These are phyloP conservation scores for Ischnura elegans DNA, from an alignment of 2,888 invertebrate species.

Conservation along the genomic window DNA sequence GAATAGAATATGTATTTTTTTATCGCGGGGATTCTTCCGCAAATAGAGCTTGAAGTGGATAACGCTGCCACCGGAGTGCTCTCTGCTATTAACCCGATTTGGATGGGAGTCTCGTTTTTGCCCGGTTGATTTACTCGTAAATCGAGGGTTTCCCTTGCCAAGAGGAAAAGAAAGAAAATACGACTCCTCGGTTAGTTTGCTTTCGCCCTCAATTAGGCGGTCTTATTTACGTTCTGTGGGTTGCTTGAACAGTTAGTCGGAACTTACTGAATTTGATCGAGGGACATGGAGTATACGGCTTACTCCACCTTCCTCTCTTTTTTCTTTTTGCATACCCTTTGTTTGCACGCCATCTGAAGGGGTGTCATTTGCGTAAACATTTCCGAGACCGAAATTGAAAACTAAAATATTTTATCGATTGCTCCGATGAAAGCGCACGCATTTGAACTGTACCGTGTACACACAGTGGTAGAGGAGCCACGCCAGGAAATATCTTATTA, in stretches of 20 bases:
- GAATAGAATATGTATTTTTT: not conserved
- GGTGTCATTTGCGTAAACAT: not conserved
- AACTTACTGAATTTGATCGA: not conserved
- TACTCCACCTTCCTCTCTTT: not conserved
- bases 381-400: not conserved
- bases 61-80: not conserved
- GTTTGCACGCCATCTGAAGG: not conserved
- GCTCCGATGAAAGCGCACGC: too few relatives aligned
- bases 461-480: too few relatives aligned
- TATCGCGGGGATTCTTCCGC: too few relatives aligned
- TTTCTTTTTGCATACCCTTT: not conserved
- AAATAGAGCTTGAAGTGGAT: constrained; percentile 10
- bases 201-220: constrained; percentile 1
- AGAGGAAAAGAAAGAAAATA: not conserved
- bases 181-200: not conserved
- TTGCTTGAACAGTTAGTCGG: not conserved
- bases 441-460: too few relatives aligned
- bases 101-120: not conserved
- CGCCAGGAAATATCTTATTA: too few relatives aligned
- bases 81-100: not conserved
- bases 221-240: not conserved
- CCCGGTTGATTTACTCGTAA: not conserved
- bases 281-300: not conserved
- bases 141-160: not conserved
- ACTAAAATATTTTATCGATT: too few relatives aligned